phyloP scores from a whole-genome alignment of 2,888 invertebrate genomes.

The Cepaea hortensis region DNA sequence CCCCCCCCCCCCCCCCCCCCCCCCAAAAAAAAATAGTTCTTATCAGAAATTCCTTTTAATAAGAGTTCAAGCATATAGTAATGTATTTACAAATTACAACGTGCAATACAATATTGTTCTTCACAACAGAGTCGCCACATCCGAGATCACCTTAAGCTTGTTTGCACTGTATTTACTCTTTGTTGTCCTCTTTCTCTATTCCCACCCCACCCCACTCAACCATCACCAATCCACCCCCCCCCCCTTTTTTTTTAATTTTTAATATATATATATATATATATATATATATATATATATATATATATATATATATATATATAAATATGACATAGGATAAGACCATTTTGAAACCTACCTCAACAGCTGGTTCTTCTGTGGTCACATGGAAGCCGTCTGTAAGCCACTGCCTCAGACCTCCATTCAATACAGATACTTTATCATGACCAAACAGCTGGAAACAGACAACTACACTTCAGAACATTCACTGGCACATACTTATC shows the following conservation, averaged over 20 bases:
- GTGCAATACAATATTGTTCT: not conserved
- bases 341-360: conserved; percentile 54
- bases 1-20: not conserved
- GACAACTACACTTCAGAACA: too few species aligned
- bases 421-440: conserved; percentile 61
- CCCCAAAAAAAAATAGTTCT: not conserved
- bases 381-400: conserved; percentile 61
- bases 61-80: too few species aligned
- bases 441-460: conserved; percentile 62
- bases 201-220: too few species aligned
- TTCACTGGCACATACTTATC: too few species aligned
- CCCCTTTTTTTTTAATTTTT: not conserved
- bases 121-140: too few species aligned
- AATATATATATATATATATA: not conserved
- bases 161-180: too few species aligned
- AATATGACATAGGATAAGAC: not conserved
- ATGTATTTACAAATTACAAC: too few species aligned
- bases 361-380: conserved; percentile 57
- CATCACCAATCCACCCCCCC: not conserved
- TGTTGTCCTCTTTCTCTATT: too few species aligned
- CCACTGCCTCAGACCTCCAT: conserved; percentile 67
- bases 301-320: not conserved
- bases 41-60: too few species aligned
- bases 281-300: not conserved
- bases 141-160: too few species aligned